A percentile compares a stretch with the other conserved stretches of the same genome.
These are phyloP conservation scores for Pseudochromis fuscus DNA, from an alignment of 2,797 vertebrate genomes.

Conservation along the genomic window DNA sequence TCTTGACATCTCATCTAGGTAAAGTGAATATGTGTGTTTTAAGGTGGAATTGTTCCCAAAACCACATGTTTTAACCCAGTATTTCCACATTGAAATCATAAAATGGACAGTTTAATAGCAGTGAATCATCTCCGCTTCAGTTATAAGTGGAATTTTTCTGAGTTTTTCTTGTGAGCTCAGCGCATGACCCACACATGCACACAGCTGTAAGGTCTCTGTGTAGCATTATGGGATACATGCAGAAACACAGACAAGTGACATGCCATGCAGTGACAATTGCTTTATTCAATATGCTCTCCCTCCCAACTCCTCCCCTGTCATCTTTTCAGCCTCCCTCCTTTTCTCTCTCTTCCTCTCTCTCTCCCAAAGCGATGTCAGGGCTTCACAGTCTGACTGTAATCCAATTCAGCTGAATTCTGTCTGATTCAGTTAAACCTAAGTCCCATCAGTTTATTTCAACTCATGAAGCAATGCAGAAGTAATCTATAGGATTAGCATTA, in stretches of 20 bases:
- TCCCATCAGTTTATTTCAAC: constrained; percentile 34
- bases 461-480: constrained; percentile 16
- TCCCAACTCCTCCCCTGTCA: constrained; percentile 46
- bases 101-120: background rate
- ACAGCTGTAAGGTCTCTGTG: background rate
- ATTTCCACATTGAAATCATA: background rate
- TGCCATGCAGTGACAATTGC: constrained; percentile 31
- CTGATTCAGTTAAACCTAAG: constrained; percentile 35
- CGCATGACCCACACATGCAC: background rate
- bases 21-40: constrained; percentile 2
- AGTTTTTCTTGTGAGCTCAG: background rate
- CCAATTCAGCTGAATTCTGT: constrained; percentile 41
- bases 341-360: background rate
- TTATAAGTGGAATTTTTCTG: background rate
- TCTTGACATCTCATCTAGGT: constrained; percentile 6
- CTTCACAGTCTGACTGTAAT: constrained; percentile 50
- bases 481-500: constrained; percentile 13
- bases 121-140: background rate
- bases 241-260: constrained; percentile 26
- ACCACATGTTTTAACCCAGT: background rate
- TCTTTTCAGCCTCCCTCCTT: constrained; percentile 15
- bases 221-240: background rate
- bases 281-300: constrained; percentile 45
- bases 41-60: background rate
- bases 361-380: constrained; percentile 24